These are phyloP conservation scores for Callosobruchus maculatus DNA, from an alignment of 2,888 invertebrate species.

Conservation along the genomic window DNA sequence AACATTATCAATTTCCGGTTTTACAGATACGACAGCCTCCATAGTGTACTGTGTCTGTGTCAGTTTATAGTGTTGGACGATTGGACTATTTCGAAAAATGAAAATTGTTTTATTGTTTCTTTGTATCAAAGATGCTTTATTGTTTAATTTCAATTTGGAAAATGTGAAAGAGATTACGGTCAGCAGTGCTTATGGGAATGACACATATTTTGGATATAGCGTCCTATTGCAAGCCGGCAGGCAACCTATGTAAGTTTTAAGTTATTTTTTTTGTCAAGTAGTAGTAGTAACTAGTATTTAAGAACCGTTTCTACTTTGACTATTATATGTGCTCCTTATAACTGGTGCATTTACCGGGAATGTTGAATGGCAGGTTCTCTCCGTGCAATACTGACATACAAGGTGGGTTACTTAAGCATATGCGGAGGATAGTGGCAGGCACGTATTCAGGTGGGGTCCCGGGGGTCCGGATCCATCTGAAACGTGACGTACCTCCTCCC, in stretches of 20 bases:
- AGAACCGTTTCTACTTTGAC: no score
- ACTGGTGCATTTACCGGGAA: no score
- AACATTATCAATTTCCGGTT: not conserved
- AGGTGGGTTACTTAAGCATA: no score
- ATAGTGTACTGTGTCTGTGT: not conserved
- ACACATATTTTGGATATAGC: slow-evolving; percentile 16
- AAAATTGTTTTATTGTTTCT: not conserved
- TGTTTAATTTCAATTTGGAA: slow-evolving; percentile 8
- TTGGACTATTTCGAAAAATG: not conserved
- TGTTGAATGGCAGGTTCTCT: no score
- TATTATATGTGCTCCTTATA: no score
- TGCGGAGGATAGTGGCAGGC: no score
- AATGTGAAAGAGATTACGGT: slow-evolving; percentile 9
- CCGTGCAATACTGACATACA: no score
- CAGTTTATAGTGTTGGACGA: not conserved
- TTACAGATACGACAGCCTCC: not conserved
- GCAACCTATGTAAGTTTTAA: slow-evolving; percentile 7
- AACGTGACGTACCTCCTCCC: no score
- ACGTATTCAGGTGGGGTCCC: no score
- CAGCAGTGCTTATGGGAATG: not conserved
- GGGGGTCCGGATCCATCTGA: no score
- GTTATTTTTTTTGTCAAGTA: no score
- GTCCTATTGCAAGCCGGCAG: slow-evolving; percentile 12
- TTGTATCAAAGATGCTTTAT: not conserved
- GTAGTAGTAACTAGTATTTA: no score